Conservation (phyloP, 1,140 invertebrate genomes). For the Pogonomyrmex barbatus region DNA sequence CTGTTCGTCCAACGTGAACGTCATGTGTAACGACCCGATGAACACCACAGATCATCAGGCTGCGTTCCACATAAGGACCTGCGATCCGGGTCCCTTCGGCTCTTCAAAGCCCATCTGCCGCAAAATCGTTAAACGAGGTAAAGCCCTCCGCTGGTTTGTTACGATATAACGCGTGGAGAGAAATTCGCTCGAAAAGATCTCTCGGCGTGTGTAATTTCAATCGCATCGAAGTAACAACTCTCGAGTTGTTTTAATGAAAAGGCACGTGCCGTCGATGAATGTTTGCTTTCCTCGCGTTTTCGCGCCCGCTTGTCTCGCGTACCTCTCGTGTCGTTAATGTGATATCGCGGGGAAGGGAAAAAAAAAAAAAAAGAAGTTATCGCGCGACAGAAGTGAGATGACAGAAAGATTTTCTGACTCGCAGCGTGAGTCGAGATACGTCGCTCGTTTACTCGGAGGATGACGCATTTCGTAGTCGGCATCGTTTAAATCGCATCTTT, state of each 20-base stretch:
- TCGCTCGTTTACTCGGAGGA: not conserved
- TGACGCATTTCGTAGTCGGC: slow-evolving; percentile 38
- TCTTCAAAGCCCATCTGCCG: slow-evolving; percentile 79
- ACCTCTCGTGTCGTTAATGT: not conserved
- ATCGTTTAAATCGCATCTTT: slow-evolving; percentile 22
- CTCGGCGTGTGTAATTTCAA: not conserved
- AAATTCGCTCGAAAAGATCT: not conserved
- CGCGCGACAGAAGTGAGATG: no score
- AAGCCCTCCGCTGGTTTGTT: not conserved
- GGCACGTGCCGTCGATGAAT: not conserved
- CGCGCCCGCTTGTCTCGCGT: no score
- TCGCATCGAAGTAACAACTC: not conserved
- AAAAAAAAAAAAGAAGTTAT: not conserved
- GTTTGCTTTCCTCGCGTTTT: not conserved
- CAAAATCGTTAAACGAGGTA: slow-evolving; percentile 82
- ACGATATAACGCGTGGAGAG: not conserved
- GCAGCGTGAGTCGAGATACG: not conserved
- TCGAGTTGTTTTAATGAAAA: not conserved
- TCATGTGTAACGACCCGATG: slow-evolving; percentile 91
- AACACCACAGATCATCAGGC: slow-evolving; percentile 86
- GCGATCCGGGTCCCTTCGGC: slow-evolving; percentile 69
- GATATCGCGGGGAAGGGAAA: not conserved
- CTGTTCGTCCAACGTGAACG: slow-evolving; percentile 90
- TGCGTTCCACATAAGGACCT: slow-evolving; percentile 77
- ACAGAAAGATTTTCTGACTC: not conserved